These are phyloP conservation scores for Podargus strigoides DNA, from an alignment of 2,797 vertebrate species.

Conservation along the genomic window DNA sequence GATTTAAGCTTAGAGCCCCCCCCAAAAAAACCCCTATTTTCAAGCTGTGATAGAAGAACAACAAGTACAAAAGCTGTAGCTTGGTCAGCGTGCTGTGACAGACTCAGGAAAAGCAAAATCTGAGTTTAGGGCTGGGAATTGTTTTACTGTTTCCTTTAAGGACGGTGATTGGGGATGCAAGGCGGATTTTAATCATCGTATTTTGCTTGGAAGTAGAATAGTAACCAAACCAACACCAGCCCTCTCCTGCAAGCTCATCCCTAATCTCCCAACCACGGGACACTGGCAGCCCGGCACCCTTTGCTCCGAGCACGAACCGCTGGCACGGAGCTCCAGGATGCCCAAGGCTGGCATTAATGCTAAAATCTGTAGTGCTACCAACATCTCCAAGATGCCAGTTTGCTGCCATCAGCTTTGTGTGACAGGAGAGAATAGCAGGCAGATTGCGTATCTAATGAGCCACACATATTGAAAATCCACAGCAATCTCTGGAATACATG, in stretches of 20 bases:
- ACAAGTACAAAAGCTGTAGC: not conserved
- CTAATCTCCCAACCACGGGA: not conserved
- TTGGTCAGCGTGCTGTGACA: not conserved
- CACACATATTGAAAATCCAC: conserved; percentile 55
- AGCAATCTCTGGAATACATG: conserved; percentile 59
- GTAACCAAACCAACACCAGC: not conserved
- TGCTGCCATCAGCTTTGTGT: conserved; percentile 66
- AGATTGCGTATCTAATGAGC: conserved; percentile 63
- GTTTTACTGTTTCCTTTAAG: not conserved
- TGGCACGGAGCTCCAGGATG: conserved; percentile 34
- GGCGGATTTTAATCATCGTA: not conserved
- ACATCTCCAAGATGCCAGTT: conserved; percentile 64
- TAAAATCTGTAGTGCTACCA: conserved; percentile 70
- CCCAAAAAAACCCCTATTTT: not conserved
- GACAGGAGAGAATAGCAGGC: conserved; percentile 61
- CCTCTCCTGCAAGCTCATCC: not conserved
- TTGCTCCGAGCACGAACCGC: fast-evolving
- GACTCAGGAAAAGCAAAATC: not conserved
- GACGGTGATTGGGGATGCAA: not conserved
- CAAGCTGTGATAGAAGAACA: not conserved
- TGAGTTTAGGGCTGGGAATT: not conserved
- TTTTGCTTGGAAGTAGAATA: not conserved
- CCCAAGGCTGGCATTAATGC: conserved; percentile 65
- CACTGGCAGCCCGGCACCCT: not conserved
- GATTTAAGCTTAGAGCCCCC: not conserved